Evolutionary conservation across 92 coral and sea anemone species (phyloP).

Genomic region (Isaurus tuberculatus): DNA sequence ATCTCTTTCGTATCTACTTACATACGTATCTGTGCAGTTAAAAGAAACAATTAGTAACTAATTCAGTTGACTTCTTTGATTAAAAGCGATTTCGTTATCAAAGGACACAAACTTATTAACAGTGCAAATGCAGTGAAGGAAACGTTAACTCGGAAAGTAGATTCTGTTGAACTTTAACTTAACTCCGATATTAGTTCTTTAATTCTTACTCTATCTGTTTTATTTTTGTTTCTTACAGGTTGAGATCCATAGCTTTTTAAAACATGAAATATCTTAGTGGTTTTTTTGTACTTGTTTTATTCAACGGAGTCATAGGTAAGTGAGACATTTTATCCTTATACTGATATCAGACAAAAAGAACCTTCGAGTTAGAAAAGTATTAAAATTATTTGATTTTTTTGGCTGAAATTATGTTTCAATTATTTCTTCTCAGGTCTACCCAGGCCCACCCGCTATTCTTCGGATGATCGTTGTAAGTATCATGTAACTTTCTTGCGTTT

Average conservation of each 20-base stretch:
- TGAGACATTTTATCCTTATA: neutral
- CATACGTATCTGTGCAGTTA: no score
- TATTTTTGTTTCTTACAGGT: slow-evolving; percentile 17
- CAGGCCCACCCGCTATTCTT: slow-evolving; percentile 34
- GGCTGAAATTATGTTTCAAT: neutral
- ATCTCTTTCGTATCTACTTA: no score
- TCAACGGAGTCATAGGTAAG: slow-evolving; percentile 45
- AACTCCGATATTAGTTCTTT: neutral
- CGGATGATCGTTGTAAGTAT: slow-evolving; percentile 42
- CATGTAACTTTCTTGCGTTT: neutral
- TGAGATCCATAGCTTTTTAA: slow-evolving; percentile 37
- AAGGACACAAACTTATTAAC: neutral
- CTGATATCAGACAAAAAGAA: no score
- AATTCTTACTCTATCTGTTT: neutral
- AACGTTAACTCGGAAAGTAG: neutral
- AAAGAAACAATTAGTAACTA: no score
- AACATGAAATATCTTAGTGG: slow-evolving; percentile 37
- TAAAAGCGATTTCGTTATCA: no score
- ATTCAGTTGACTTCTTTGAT: no score
- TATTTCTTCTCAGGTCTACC: slow-evolving; percentile 21
- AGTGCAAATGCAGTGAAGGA: neutral
- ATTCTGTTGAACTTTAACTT: neutral
- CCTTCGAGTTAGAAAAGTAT: neutral
- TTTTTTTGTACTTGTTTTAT: slow-evolving; percentile 28
- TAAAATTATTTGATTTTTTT: neutral